Percentiles rank a stretch among this genome's conserved stretches.
These are phyloP conservation scores for Eupithecia abbreviata DNA, from an alignment of 2,888 invertebrate genomes.

Conservation along the genomic window DNA sequence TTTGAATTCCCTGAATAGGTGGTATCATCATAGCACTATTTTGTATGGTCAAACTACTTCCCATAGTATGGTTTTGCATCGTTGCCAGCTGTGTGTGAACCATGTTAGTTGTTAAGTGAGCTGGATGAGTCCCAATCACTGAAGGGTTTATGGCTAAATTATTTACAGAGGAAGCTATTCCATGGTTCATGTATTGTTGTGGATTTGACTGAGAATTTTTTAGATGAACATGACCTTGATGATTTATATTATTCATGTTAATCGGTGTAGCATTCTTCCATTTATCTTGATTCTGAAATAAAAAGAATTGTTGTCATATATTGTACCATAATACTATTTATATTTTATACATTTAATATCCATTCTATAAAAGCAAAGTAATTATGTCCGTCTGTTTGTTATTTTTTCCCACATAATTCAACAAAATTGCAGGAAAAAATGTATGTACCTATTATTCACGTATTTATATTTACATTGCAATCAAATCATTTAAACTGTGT, in stretches of 20 bases:
- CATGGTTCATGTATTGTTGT: slow-evolving; percentile 80
- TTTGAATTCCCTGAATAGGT: slow-evolving; percentile 78
- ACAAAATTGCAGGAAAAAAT: no score
- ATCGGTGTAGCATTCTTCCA: slow-evolving; percentile 90
- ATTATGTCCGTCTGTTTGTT: neutral
- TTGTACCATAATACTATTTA: neutral
- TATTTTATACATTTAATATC: neutral
- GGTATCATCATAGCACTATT: slow-evolving; percentile 81
- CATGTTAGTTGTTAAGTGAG: slow-evolving; percentile 77
- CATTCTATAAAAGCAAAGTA: no score
- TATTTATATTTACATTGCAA: neutral
- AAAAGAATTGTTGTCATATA: slow-evolving; percentile 12
- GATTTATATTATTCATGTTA: slow-evolving; percentile 83
- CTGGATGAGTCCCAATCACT: slow-evolving; percentile 78
- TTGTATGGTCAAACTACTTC: slow-evolving; percentile 73
- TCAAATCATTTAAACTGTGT: neutral
- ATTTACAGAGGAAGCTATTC: slow-evolving; percentile 77
- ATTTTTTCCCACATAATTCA: neutral
- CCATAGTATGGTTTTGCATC: slow-evolving; percentile 78
- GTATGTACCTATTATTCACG: no score
- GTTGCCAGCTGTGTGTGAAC: slow-evolving; percentile 83
- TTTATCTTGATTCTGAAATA: slow-evolving; percentile 91
- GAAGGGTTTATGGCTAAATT: slow-evolving; percentile 79
- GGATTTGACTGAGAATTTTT: slow-evolving; percentile 81
- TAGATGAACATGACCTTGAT: slow-evolving; percentile 80